phyloP scores from a whole-genome alignment of 2,113 vertebrate genomes.

The Bungarus multicinctus region DNA sequence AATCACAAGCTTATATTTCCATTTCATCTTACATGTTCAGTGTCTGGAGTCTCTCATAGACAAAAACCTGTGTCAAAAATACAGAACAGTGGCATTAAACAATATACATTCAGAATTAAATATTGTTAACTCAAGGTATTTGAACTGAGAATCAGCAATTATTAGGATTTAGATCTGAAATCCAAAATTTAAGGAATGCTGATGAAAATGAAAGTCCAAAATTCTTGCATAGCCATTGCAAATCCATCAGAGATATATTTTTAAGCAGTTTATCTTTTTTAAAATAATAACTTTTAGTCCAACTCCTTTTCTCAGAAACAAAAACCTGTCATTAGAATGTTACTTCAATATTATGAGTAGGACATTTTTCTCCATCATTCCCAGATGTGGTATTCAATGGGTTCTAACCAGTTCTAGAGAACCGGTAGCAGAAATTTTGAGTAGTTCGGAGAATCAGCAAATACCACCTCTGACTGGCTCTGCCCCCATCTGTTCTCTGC shows the following conservation, averaged over 20 bases:
- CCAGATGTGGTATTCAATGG: too few relatives aligned
- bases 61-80: neutral
- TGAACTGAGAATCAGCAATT: neutral
- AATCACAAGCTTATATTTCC: neutral
- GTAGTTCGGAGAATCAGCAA: too few relatives aligned
- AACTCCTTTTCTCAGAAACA: neutral
- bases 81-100: neutral
- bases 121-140: neutral
- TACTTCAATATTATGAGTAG: neutral
- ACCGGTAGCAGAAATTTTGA: too few relatives aligned
- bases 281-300: neutral
- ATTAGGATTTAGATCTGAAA: neutral
- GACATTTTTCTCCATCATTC: neutral
- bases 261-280: neutral
- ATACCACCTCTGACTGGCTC: too few relatives aligned
- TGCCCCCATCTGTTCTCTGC: too few relatives aligned
- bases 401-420: too few relatives aligned
- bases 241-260: neutral
- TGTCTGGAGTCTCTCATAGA: neutral
- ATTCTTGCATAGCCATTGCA: neutral
- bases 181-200: neutral
- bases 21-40: neutral
- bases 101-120: neutral
- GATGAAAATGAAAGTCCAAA: neutral
- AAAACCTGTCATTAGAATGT: neutral